phyloP scores from a whole-genome alignment of 2,888 invertebrate genomes.

The Liposcelis brunnea region DNA sequence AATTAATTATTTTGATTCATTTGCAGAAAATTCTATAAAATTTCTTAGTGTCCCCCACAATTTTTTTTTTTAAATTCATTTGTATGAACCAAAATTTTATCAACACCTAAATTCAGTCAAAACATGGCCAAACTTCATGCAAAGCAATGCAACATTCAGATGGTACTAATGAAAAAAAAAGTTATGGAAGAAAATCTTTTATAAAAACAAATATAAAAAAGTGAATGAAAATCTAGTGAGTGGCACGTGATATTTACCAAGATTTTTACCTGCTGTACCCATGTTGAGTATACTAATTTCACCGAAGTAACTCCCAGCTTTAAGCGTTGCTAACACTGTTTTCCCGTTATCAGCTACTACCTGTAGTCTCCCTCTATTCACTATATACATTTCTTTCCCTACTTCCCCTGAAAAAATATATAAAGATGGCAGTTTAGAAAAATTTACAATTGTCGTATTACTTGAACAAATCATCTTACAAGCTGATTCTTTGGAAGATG shows the following conservation, averaged over 20 bases:
- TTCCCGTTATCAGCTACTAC: conserved; percentile 91
- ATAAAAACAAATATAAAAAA: conserved; percentile 5
- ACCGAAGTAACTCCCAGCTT: conserved; percentile 98
- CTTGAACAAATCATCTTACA: neutral
- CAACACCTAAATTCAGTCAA: too few relatives aligned
- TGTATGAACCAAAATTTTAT: too few relatives aligned
- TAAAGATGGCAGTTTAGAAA: too few relatives aligned
- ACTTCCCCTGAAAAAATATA: conserved; percentile 63
- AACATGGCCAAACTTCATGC: too few relatives aligned
- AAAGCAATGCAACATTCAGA: too few relatives aligned
- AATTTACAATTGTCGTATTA: neutral
- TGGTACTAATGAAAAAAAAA: conserved; percentile 9
- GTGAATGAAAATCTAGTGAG: conserved; percentile 5
- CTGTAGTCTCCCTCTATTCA: conserved; percentile 86
- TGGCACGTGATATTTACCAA: conserved; percentile 17
- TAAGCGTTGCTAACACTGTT: conserved; percentile 90
- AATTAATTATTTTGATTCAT: too few relatives aligned
- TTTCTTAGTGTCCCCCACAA: too few relatives aligned
- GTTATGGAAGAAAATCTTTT: conserved; percentile 9
- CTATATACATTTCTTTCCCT: conserved; percentile 99
- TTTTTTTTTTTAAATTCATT: too few relatives aligned
- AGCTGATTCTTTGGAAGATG: conserved; percentile 9
- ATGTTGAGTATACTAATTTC: conserved; percentile 99
- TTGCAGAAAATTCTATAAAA: too few relatives aligned
- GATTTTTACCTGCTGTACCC: conserved; percentile 96